A percentile compares a stretch with the other conserved stretches of the same genome.
These are phyloP conservation scores for Microplitis deprimator DNA, from an alignment of 2,888 invertebrate genomes.

Conservation along the genomic window DNA sequence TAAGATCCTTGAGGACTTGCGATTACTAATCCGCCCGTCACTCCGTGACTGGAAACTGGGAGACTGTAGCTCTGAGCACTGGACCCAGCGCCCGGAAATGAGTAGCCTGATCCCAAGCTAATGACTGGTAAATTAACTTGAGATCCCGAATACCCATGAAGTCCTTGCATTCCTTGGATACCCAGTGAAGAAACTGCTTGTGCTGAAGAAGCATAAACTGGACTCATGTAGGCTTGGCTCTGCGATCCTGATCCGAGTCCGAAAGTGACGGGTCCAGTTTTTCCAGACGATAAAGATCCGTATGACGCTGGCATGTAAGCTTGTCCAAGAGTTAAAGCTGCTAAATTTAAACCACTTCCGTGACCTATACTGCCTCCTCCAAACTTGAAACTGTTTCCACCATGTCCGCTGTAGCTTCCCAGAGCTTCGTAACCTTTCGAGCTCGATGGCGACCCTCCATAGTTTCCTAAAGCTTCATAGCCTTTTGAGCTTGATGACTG, in stretches of 20 bases:
- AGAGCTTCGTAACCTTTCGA: not conserved
- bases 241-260: slow-evolving; percentile 51
- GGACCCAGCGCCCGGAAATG: not conserved
- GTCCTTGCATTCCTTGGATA: not conserved
- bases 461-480: not conserved
- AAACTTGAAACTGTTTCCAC: too few relatives aligned
- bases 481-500: not conserved
- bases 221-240: slow-evolving; percentile 46
- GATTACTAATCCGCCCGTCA: slow-evolving; percentile 12
- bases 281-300: slow-evolving; percentile 47
- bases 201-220: slow-evolving; percentile 54
- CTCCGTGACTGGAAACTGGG: slow-evolving; percentile 35
- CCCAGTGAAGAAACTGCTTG: slow-evolving; percentile 60
- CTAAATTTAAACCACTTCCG: slow-evolving; percentile 36
- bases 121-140: slow-evolving; percentile 54
- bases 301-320: slow-evolving; percentile 49
- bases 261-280: slow-evolving; percentile 67
- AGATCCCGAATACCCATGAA: slow-evolving; percentile 45
- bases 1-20: slow-evolving; percentile 44
- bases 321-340: slow-evolving; percentile 44
- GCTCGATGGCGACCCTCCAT: not conserved
- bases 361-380: not conserved
- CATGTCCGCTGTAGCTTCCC: not conserved
- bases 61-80: slow-evolving; percentile 12
- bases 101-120: slow-evolving; percentile 40